Percentiles rank a stretch among this genome's conserved stretches.
Evolutionary conservation across 2,888 invertebrate species (phyloP).

Genomic region (Synergus itoensis): DNA sequence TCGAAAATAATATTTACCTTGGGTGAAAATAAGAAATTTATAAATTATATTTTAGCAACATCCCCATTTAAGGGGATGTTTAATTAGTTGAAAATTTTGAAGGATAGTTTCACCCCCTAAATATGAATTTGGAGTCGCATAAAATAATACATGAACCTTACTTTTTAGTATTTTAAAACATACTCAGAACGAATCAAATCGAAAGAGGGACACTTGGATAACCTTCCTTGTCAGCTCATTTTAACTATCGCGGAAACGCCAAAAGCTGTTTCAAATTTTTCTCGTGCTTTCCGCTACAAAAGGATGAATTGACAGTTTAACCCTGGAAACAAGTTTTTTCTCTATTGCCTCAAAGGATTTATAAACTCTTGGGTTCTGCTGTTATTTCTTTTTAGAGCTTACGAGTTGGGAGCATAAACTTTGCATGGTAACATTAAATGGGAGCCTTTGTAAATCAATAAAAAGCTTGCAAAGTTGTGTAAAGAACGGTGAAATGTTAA

Average conservation of each 20-base stretch:
- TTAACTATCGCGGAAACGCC: neutral
- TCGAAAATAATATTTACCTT: too few species aligned
- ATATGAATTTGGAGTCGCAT: too few species aligned
- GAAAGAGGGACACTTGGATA: too few species aligned
- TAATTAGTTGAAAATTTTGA: too few species aligned
- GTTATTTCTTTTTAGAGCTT: conserved; percentile 41
- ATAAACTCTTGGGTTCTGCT: conserved; percentile 3
- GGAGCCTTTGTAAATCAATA: conserved; percentile 74
- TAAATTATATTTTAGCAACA: too few species aligned
- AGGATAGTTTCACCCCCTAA: too few species aligned
- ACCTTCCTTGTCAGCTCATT: neutral
- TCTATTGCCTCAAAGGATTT: conserved; percentile 1
- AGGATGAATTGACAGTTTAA: conserved; percentile 10
- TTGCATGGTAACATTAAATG: conserved; percentile 64
- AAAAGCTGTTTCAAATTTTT: neutral
- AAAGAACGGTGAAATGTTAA: conserved; percentile 19
- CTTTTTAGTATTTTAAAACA: too few species aligned
- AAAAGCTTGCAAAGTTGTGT: conserved; percentile 47
- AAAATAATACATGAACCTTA: too few species aligned
- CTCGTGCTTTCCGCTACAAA: neutral
- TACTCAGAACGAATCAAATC: too few species aligned
- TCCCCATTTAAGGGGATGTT: too few species aligned
- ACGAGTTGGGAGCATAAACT: conserved; percentile 74
- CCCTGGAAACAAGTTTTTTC: neutral
- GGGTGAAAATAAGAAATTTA: too few species aligned